Percentiles rank a stretch among this genome's conserved stretches.
Conservation (phyloP, 2,888 invertebrate species). For the Embidobia sp. region DNA sequence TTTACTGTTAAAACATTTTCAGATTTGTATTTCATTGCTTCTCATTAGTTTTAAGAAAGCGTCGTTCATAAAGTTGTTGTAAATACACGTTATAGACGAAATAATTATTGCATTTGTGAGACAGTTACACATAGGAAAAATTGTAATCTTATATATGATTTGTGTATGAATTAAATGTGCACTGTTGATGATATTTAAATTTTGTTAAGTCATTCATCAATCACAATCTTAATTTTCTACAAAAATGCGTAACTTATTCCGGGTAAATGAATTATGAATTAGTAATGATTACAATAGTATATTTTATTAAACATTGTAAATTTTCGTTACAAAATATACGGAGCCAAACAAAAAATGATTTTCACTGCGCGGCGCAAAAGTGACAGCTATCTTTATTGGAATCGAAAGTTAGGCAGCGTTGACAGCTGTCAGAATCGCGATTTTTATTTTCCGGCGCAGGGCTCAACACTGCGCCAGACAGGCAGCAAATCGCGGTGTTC, state of each 20-base stretch:
- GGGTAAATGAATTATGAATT: constrained; percentile 42
- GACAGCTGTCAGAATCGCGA: too few species aligned
- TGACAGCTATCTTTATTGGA: too few species aligned
- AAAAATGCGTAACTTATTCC: constrained; percentile 26
- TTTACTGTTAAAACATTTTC: constrained; percentile 22
- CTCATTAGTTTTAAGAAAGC: constrained; percentile 50
- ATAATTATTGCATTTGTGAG: constrained; percentile 36
- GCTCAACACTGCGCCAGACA: too few species aligned
- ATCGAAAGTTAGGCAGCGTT: too few species aligned
- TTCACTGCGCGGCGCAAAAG: too few species aligned
- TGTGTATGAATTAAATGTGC: constrained; percentile 22
- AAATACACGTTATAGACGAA: constrained; percentile 59
- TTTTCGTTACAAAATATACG: too few species aligned
- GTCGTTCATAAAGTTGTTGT: constrained; percentile 55
- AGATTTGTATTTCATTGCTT: constrained; percentile 33
- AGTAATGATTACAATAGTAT: too few species aligned
- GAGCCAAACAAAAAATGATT: too few species aligned
- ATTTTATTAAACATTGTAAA: too few species aligned
- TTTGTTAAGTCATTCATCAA: constrained; percentile 3
- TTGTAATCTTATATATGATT: constrained; percentile 18
- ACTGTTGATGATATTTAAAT: constrained; percentile 13
- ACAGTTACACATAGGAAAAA: constrained; percentile 28
- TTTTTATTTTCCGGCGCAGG: too few species aligned
- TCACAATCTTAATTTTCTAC: constrained; percentile 5
- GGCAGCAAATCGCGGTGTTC: too few species aligned